phyloP scores from a whole-genome alignment of 1,140 invertebrate genomes.

The Drosophila sulfurigaster region DNA sequence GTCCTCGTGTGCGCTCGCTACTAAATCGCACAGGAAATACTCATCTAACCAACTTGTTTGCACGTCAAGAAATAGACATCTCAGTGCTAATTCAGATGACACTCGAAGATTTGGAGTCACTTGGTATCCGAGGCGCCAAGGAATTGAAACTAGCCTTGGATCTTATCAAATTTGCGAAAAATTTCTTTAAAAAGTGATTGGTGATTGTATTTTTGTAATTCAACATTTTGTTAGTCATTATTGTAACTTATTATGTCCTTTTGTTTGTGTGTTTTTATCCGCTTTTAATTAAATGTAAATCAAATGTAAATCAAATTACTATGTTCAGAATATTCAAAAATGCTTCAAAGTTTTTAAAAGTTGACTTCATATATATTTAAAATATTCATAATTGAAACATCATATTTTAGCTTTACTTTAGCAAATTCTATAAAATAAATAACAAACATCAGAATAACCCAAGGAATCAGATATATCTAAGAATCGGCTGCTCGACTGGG shows the following conservation, averaged over 20 bases:
- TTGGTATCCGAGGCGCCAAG: slow-evolving; percentile 57
- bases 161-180: slow-evolving; percentile 60
- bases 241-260: no score
- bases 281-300: no score
- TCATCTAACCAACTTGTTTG: slow-evolving; percentile 62
- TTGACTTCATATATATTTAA: no score
- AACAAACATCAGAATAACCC: slow-evolving; percentile 17
- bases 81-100: slow-evolving; percentile 65
- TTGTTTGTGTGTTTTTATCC: no score
- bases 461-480: slow-evolving; percentile 36
- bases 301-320: no score
- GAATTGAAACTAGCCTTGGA: slow-evolving; percentile 58
- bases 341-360: no score
- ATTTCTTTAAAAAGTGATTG: slow-evolving; percentile 45
- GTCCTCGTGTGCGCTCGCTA: slow-evolving; percentile 59
- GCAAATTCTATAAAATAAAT: no score
- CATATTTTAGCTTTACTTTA: no score
- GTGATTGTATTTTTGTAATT: slow-evolving; percentile 12
- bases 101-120: slow-evolving; percentile 59
- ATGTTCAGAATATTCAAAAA: no score
- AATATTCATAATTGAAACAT: no score
- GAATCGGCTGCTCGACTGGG: slow-evolving; percentile 55
- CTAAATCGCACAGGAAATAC: slow-evolving; percentile 57
- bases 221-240: slow-evolving; percentile 27
- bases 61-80: slow-evolving; percentile 65